Conservation (phyloP, 2,797 vertebrate genomes). For the Megalops cyprinoides region DNA sequence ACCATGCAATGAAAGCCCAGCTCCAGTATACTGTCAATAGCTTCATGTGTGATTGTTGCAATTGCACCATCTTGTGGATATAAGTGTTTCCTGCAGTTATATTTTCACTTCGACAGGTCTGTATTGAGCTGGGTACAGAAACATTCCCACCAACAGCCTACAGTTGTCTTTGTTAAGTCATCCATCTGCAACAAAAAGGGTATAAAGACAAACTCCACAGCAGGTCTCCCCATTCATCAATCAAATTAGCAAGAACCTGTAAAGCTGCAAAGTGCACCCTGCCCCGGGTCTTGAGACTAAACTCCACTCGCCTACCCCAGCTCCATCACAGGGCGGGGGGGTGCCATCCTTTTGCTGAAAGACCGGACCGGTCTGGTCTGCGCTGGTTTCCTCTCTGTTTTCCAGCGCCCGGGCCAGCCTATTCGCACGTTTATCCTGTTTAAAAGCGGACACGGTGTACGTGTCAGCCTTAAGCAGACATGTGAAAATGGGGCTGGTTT, state of each 20-base stretch:
- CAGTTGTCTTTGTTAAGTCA: too few species aligned
- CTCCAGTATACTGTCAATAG: background rate
- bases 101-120: background rate
- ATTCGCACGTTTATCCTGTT: constrained; percentile 60
- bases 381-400: constrained; percentile 57
- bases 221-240: background rate
- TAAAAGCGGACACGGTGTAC: constrained; percentile 63
- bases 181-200: too few species aligned
- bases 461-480: constrained; percentile 63
- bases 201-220: too few species aligned
- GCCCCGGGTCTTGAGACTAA: too few species aligned
- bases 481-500: constrained; percentile 63
- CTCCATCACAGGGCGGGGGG: background rate
- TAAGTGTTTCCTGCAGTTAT: background rate
- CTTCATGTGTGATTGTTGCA: background rate
- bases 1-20: background rate
- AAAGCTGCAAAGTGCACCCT: too few species aligned
- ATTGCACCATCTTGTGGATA: constrained; percentile 21
- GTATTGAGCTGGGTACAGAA: background rate
- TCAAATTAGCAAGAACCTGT: too few species aligned
- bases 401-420: constrained; percentile 60
- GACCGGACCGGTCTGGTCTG: constrained; percentile 16
- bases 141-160: background rate
- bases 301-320: constrained; percentile 26
- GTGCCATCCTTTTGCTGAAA: constrained; percentile 47